Base-by-base conservation (phyloP, 2,888 invertebrate species). In the Andrena flavipes region DNA sequence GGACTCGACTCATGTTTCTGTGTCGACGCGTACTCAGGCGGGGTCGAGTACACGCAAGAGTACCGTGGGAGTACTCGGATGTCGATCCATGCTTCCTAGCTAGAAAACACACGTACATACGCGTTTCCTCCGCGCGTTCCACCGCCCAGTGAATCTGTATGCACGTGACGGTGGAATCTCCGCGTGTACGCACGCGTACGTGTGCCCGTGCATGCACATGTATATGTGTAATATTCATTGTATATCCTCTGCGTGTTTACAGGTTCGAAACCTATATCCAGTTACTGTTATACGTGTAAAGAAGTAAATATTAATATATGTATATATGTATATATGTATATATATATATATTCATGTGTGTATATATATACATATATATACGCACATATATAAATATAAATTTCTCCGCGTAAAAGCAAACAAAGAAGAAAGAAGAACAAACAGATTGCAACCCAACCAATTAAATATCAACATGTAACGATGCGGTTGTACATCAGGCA, bases 401-500 rank as follows among this genome's bases (percentile, higher is more conserved):
- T 84, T 88, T 85, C 82, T 74, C 75, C 77, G 72, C 79, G 78
- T 77, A 76, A 84, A 86, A 90, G 85, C 73, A 88, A 90, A 89
- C 84, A 87, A 89, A 88, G 84, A 87, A 89, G 84, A 88, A 90
- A 90, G 85, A 88, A 91, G 89, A 91, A 91, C 89, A 89, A 90
- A 92, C 90, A 90, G 89, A 93, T 92, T 92, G 92, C 93, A 93
- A 91, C 93, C 89, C 90, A 93, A 93, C 92, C 92, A 90, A 92
- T 86, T 85, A 89, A 88, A 90, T 92, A 92, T 92, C 91, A 92
- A 93, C 91, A 91, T 92, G 92, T 91, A 92, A 93, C 90, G 91
- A 92, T 87, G 89, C 87, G 86, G 88, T 56, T 90, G 89, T 91
- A 48, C 29, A 87, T 90, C 91, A 90, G 84, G 90, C 89, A 91